Evolutionary conservation across 2,113 vertebrate genomes (phyloP), one percentile per base, ranked within the genome.

Genomic region (Thunnus maccoyii): DNA sequence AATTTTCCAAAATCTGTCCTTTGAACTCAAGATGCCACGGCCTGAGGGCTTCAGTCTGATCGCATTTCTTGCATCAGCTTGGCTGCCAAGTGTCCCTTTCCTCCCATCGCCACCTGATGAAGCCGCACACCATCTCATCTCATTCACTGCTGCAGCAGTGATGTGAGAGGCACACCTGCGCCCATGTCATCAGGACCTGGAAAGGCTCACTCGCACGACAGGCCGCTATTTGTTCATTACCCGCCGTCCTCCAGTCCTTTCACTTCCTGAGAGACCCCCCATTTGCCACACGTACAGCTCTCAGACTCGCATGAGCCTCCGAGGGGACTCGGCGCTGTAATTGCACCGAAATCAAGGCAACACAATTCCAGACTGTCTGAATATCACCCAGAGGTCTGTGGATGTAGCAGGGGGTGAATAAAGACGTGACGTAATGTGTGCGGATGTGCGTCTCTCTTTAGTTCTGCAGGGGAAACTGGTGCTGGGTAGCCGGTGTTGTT

Each of bases 1-100:
- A 54, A 71, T 80, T 87, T 80, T 72, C 82, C 86, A 84, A 63
- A 75, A 66, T 74, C 75, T 77, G 66, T 57, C 55, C 84, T 91
- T 90, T 90, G 82, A 91, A 87, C 72, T 80, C 3, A 56, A 57
- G 70, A 75, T 68, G 71, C 76, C 73, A 56, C 69, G 47, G 72
- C 84, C 78, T 27, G 62, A 25, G 72, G 75, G 57, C 62, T 76
- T 32, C 15, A 1, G 5, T 62, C 55, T 3, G 0, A 58, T 30
- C 52, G 3, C 51, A 12, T 56, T 48, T 48, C 68, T 65, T 27
- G 56, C 60, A 76, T 68, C 47, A 27, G 1, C 72, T 64, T 3
- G 12, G 56, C 64, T 72, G 69, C 80, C n/a, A 77, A 77, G 55
- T 58, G 5, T 50, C 25, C 44, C 20, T 15, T 20, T 14, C 36